Percentiles rank a stretch among this genome's conserved stretches.
Conservation (phyloP, 1,140 invertebrate species). For the Stenopsyche tienmushanensis region DNA sequence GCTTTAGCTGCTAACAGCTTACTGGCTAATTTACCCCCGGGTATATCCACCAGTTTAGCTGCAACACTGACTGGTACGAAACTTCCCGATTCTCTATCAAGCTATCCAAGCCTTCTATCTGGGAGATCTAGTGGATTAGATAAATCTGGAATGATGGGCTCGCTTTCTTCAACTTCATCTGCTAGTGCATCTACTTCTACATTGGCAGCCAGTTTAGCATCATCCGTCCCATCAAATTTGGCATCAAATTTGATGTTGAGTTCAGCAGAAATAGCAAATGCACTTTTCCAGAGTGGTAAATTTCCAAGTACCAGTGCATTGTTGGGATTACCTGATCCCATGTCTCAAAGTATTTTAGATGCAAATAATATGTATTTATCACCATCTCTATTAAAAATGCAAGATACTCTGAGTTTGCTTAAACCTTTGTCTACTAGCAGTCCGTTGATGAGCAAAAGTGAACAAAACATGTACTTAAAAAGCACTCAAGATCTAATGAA, state of each 20-base stretch:
- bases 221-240: constrained; percentile 53
- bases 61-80: constrained; percentile 49
- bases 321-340: constrained; percentile 63
- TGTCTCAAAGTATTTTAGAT: constrained; percentile 67
- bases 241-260: constrained; percentile 61
- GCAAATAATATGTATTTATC: constrained; percentile 69
- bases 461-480: constrained; percentile 52
- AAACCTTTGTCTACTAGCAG: constrained; percentile 54
- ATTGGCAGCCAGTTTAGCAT: constrained; percentile 42
- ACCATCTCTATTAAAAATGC: constrained; percentile 56
- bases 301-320: constrained; percentile 59
- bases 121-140: constrained; percentile 48
- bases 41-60: constrained; percentile 50
- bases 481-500: constrained; percentile 53
- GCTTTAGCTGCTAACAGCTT: constrained; percentile 51
- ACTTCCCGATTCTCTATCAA: constrained; percentile 49
- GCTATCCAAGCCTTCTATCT: constrained; percentile 49
- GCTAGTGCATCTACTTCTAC: constrained; percentile 24
- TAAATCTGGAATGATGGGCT: constrained; percentile 44
- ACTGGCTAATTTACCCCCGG: constrained; percentile 49
- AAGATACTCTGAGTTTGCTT: constrained; percentile 50
- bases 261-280: constrained; percentile 60
- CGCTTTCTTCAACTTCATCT: constrained; percentile 41
- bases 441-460: constrained; percentile 51
- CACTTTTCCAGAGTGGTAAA: constrained; percentile 61